Evolutionary conservation across 2,797 vertebrate species (phyloP), one percentile per base, ranked within the genome.

Genomic region (Chaetophractus vellerosus): DNA sequence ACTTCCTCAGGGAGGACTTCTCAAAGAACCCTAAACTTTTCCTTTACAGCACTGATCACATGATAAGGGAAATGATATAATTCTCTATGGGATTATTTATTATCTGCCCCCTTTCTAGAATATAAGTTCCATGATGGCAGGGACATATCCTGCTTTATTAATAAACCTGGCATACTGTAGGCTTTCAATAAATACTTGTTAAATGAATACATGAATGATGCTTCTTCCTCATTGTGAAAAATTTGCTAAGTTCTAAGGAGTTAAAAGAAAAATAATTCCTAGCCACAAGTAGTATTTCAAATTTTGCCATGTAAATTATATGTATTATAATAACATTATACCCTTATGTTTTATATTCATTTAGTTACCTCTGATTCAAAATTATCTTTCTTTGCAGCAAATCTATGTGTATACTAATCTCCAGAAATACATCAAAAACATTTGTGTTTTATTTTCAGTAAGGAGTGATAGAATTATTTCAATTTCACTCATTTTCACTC

Each of bases 381-480:
- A 95, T 74, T 96, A 95, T 64, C n/a, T 94, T 97, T 94, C 96
- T 96, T 88, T 98, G 61, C 74, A 97, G 84, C 79, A 96, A 96
- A 96, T 96, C 95, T 97, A 55, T 72, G 97, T 90, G 78, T 93
- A 97, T 21, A 94, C 93, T 97, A 95, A 94, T 96, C 95, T 50
- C 11, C 69, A 97, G 90, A 97, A 98, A 98, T 74, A 96, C 50
- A 98, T 96, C 96, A 96, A 98, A 98, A 96, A 98, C 80, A 97
- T 97, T 98, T 98, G 96, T 93, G 59, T 96, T 97, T 96, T 69
- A 94, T 95, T 97, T 98, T 98, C 97, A 98, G 96, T 93, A 98
- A 96, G 72, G 85, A 98, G 78, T 97, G 95, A 95, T n/a, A 95
- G 89, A 98, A 98, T 98, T 97, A 98, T 96, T 98, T 98, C 96